phyloP scores from a whole-genome alignment of 2,888 invertebrate genomes.

The Rhagium mordax region DNA sequence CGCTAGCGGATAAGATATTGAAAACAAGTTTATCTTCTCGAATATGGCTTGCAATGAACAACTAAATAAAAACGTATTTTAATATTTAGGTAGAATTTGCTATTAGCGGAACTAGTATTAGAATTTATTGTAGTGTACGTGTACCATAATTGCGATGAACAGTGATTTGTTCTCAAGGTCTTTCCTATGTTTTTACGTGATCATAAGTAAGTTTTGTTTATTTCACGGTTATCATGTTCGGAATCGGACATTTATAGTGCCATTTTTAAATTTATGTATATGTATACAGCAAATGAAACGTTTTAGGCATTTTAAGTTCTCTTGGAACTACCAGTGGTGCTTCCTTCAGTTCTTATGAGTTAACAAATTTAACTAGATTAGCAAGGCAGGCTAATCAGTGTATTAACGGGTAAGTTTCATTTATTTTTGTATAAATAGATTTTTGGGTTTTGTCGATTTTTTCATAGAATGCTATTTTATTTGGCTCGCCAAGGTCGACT shows the following conservation, averaged over 20 bases:
- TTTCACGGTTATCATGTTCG: not conserved
- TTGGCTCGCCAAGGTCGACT: too few species aligned
- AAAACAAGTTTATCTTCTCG: slow-evolving; percentile 2
- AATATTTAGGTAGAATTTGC: not conserved
- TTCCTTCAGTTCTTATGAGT: not conserved
- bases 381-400: slow-evolving; percentile 34
- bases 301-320: slow-evolving; percentile 35
- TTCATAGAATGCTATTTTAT: too few species aligned
- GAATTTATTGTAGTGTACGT: slow-evolving; percentile 19
- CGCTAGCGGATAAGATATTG: not conserved
- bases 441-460: too few species aligned
- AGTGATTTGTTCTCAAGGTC: slow-evolving; percentile 17
- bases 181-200: slow-evolving; percentile 27
- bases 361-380: not conserved
- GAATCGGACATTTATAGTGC: not conserved
- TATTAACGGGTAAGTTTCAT: slow-evolving; percentile 39
- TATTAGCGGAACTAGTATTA: slow-evolving; percentile 9
- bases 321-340: slow-evolving; percentile 9
- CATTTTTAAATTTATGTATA: not conserved
- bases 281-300: not conserved
- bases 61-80: not conserved
- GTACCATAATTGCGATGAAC: slow-evolving; percentile 26
- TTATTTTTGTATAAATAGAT: not conserved
- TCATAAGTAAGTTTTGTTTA: slow-evolving; percentile 35
- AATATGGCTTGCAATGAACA: not conserved